Evolutionary conservation across 1,140 invertebrate genomes (phyloP), one percentile per base, ranked within the genome.

Genomic region (Battus philenor): DNA sequence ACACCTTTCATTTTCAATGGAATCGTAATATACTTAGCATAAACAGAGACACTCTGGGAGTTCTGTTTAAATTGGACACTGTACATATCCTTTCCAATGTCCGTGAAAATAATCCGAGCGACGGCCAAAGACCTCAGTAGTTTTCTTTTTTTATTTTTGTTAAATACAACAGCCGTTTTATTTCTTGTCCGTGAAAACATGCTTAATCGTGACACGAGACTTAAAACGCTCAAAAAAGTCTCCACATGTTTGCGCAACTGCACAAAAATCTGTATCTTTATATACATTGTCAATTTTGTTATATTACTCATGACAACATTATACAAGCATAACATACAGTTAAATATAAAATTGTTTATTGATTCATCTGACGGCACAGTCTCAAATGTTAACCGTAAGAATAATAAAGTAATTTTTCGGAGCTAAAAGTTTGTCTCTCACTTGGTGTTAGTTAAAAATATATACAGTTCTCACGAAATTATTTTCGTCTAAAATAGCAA

Each of bases 1-100:
- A 0, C 13, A 13, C 16, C 8, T 43, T 12, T 27, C 15, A 9
- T 9, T 39, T 16, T 0, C 9, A 17, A 29, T n/a, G 12, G 17
- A 41, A 26, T 12, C 1, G 12, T 10, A 12, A 2, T 38, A 38
- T 10, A 1, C 10, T 39, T 39, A 12, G n/a, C 6, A 4, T n/a
- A 24, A 26, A 13, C 20, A 39, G 2, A 41, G 16, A 3, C 6
- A 15, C 15, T 17, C 1, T 15, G 9, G 17, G 20, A 34, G 50
- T 4, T 52, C 50, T 16, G 24, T 15, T 18, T 29, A 43, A 43
- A 30, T 11, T 52, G 50, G 50, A 15, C 29, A 33, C 27, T 33
- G 30, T 27, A 46, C 29, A 16, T 20, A 43, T 53, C 44, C 50
- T 41, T 53, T 47, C 44, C 34, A 47, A 52, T 36, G 44, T 53